Evolutionary conservation across 2,113 vertebrate species (phyloP).

Genomic region (Pedionomus torquatus): DNA sequence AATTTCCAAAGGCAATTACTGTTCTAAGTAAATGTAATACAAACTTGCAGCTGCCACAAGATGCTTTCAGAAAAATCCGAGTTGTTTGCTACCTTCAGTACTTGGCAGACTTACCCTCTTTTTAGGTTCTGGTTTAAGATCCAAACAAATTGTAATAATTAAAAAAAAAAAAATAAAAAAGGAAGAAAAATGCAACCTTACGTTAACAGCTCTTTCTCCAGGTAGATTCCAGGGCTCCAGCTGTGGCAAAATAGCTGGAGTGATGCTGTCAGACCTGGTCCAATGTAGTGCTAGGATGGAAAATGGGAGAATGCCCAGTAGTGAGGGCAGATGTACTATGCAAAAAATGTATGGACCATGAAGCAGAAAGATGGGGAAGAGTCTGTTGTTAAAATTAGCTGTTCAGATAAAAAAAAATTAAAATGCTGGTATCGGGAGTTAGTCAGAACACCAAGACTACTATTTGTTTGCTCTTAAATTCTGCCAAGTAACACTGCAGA

Average conservation of each 20-base stretch:
- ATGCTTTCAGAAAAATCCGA: constrained; percentile 19
- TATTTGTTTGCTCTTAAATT: not conserved
- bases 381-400: not conserved
- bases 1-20: constrained; percentile 52
- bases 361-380: not conserved
- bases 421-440: not conserved
- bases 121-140: not conserved
- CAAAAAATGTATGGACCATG: not conserved
- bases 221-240: not conserved
- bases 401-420: not conserved
- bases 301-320: not conserved
- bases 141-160: not conserved
- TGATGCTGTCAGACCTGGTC: not conserved
- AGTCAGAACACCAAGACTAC: not conserved
- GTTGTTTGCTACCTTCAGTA: constrained; percentile 12
- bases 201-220: not conserved
- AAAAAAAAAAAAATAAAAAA: not conserved
- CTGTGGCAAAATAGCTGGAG: not conserved
- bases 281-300: not conserved
- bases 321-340: not conserved
- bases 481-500: not conserved
- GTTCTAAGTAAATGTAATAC: constrained; percentile 26
- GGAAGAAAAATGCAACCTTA: not conserved
- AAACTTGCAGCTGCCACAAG: constrained; percentile 49
- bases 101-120: not conserved